Conservation (phyloP, 2,113 vertebrate species). For the Prietella phreatophila region DNA sequence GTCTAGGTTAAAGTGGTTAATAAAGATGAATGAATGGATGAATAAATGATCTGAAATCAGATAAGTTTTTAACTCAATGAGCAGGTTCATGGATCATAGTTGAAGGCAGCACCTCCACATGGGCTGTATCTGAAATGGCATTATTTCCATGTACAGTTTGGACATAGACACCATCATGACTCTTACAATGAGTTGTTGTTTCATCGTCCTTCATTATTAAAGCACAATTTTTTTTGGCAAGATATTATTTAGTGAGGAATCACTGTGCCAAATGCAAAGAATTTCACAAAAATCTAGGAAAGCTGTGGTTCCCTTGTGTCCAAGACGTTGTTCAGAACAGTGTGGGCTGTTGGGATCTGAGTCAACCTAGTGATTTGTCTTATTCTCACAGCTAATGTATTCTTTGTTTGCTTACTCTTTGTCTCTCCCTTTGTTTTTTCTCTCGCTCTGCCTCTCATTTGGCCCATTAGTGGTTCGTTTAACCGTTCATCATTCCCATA, state of each 20-base stretch:
- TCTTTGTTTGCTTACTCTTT: background rate
- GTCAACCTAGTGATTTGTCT: background rate
- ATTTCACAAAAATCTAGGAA: background rate
- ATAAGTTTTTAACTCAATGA: background rate
- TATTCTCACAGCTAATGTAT: background rate
- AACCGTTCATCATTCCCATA: conserved; percentile 43
- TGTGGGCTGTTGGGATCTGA: conserved; percentile 10
- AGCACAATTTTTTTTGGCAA: background rate
- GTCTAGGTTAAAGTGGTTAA: background rate
- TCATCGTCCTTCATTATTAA: background rate
- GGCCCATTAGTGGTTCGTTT: conserved; percentile 50
- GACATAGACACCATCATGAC: background rate
- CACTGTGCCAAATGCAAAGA: background rate
- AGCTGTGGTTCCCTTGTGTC: background rate
- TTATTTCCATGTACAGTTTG: background rate
- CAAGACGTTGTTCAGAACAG: background rate
- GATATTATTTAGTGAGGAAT: background rate
- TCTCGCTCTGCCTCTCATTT: conserved; percentile 18
- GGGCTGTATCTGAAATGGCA: background rate
- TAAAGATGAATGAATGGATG: background rate
- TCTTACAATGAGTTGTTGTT: background rate
- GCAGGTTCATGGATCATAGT: background rate
- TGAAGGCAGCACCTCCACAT: background rate
- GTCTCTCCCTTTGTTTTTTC: conserved; percentile 17
- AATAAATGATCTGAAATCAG: background rate